These are phyloP conservation scores for Chymomyza procnemis DNA, from an alignment of 2,888 invertebrate genomes.

Conservation along the genomic window DNA sequence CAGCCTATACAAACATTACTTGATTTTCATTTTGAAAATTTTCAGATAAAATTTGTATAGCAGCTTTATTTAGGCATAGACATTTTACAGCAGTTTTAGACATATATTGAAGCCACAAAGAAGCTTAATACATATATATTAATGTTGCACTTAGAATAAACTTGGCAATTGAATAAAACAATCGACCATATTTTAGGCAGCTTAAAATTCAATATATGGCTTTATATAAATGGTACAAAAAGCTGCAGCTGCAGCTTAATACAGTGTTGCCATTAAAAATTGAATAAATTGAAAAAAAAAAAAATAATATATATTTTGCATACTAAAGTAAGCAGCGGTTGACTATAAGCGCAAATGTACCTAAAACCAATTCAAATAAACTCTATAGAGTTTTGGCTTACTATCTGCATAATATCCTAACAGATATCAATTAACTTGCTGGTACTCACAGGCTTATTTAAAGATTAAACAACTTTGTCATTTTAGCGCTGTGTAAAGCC, in stretches of 20 bases:
- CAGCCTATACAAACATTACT: constrained; percentile 42
- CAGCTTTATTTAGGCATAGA: no score
- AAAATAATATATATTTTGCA: not conserved
- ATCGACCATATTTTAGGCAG: not conserved
- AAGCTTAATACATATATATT: no score
- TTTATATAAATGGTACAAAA: not conserved
- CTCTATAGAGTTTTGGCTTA: no score
- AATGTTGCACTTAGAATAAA: not conserved
- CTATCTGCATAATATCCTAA: no score
- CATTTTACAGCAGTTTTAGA: not conserved
- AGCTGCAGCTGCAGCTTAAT: not conserved
- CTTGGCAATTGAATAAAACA: not conserved
- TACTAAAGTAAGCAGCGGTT: no score
- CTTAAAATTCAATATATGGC: not conserved
- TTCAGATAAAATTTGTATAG: not conserved
- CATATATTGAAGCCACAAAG: no score
- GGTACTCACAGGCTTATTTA: no score
- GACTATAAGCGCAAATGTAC: no score
- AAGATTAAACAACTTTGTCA: no score
- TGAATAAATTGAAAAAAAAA: not conserved
- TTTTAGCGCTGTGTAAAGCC: no score
- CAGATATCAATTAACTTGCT: no score
- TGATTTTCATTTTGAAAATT: constrained; percentile 31
- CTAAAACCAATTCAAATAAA: no score
- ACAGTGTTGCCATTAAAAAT: not conserved